These are phyloP conservation scores for Dipodomys merriami DNA, from an alignment of 2,113 vertebrate genomes.

Conservation along the genomic window DNA sequence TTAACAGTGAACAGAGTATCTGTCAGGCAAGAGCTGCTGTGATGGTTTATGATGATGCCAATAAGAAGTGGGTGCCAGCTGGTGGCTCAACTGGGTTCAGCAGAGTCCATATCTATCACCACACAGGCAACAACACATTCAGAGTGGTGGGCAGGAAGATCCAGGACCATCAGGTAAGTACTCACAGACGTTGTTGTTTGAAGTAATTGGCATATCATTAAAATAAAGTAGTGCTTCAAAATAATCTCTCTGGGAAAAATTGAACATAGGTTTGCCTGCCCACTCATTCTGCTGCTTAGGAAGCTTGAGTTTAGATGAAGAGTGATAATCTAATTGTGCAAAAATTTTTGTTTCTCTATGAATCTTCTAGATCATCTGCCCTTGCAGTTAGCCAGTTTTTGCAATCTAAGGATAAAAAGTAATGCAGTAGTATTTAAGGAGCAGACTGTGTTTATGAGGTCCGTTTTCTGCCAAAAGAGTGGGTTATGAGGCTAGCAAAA, in stretches of 20 bases:
- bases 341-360: background rate
- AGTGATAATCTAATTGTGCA: background rate
- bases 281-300: background rate
- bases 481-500: background rate
- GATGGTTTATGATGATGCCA: slow-evolving; percentile 99
- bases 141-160: slow-evolving; percentile 99
- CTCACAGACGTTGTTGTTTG: no score
- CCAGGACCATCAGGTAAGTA: slow-evolving; percentile 97
- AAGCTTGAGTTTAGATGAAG: background rate
- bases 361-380: background rate
- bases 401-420: background rate
- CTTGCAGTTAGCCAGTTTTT: background rate
- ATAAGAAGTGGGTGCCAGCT: slow-evolving; percentile 99
- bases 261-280: background rate
- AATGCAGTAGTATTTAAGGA: slow-evolving; percentile 20
- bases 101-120: slow-evolving; percentile 99
- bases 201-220: background rate
- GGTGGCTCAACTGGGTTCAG: slow-evolving; percentile 98
- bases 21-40: slow-evolving; percentile 99
- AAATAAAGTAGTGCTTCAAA: background rate
- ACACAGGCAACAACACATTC: slow-evolving; percentile 99
- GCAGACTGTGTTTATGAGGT: slow-evolving; percentile 26
- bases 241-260: background rate
- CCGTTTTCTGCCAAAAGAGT: background rate
- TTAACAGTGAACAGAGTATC: slow-evolving; percentile 97